A percentile compares a stretch with the other conserved stretches of the same genome.
These are phyloP conservation scores for Yoshiicerus persimilis DNA, from an alignment of 1,140 invertebrate genomes.

Conservation along the genomic window DNA sequence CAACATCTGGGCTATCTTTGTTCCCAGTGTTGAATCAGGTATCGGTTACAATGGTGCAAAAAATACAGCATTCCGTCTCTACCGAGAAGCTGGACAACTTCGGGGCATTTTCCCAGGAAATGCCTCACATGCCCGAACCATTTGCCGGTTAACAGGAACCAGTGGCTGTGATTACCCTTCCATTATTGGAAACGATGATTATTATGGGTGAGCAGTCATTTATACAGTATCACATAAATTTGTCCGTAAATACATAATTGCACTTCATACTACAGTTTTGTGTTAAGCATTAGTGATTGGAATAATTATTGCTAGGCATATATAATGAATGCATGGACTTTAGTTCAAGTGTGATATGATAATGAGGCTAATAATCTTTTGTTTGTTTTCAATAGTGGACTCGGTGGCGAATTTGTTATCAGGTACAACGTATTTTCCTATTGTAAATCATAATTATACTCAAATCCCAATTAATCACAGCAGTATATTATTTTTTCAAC, in stretches of 20 bases:
- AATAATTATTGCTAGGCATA: too few relatives aligned
- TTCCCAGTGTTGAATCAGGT: constrained; percentile 20
- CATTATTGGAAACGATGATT: constrained; percentile 39
- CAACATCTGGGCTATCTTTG: constrained; percentile 43
- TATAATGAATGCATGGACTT: too few relatives aligned
- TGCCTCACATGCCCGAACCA: constrained; percentile 24
- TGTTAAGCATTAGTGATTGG: too few relatives aligned
- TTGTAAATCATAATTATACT: too few relatives aligned
- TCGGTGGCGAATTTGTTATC: constrained; percentile 41
- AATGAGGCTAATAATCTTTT: too few relatives aligned
- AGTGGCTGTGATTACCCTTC: constrained; percentile 34
- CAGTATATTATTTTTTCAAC: too few relatives aligned
- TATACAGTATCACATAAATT: too few relatives aligned
- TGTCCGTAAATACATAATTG: too few relatives aligned
- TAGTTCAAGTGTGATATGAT: too few relatives aligned
- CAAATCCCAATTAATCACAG: too few relatives aligned
- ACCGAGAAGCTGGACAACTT: constrained; percentile 30
- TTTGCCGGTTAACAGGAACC: constrained; percentile 17
- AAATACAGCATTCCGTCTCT: constrained; percentile 35
- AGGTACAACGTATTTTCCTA: not conserved
- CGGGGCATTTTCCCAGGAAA: constrained; percentile 36
- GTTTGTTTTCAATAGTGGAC: not conserved
- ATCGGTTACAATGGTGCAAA: constrained; percentile 41
- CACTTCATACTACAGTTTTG: too few relatives aligned
- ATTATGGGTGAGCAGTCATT: not conserved